Evolutionary conservation across 2,113 vertebrate species (phyloP).

Genomic region (Blennius ocellaris): DNA sequence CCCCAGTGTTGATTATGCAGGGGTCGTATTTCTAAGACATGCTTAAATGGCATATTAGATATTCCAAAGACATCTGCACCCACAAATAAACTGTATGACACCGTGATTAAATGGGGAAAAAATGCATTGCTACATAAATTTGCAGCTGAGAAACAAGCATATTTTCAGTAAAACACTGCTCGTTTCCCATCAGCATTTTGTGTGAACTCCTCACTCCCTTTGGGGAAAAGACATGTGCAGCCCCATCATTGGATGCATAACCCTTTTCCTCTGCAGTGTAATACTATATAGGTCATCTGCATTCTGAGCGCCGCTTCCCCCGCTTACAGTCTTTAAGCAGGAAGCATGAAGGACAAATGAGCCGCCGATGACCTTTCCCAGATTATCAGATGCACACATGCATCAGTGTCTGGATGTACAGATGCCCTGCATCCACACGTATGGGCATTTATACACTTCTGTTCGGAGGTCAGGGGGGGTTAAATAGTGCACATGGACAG

Average conservation of each 20-base stretch:
- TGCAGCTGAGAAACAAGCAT: slow-evolving; percentile 1
- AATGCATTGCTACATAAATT: slow-evolving; percentile 1
- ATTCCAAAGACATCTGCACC: not conserved
- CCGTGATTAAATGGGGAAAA: not conserved
- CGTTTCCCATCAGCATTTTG: slow-evolving; percentile 42
- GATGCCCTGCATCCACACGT: slow-evolving; percentile 9
- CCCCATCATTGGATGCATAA: slow-evolving; percentile 36
- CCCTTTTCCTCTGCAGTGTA: slow-evolving; percentile 73
- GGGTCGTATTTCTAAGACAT: not conserved
- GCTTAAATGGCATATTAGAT: not conserved
- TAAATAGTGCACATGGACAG: slow-evolving; percentile 37
- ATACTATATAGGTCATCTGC: slow-evolving; percentile 82
- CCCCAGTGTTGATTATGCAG: not conserved
- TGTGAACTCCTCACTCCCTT: slow-evolving; percentile 39
- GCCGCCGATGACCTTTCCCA: slow-evolving; percentile 73
- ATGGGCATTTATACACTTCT: slow-evolving; percentile 18
- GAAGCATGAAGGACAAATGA: slow-evolving; percentile 82
- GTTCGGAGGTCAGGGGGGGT: slow-evolving; percentile 17
- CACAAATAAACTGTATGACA: not conserved
- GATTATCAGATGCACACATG: slow-evolving; percentile 60
- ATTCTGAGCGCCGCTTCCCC: slow-evolving; percentile 67
- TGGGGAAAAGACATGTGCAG: slow-evolving; percentile 37
- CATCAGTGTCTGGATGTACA: slow-evolving; percentile 41
- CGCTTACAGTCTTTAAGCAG: slow-evolving; percentile 74
- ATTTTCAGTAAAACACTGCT: slow-evolving; percentile 7